These are phyloP conservation scores for Balaenoptera acutorostrata DNA, from an alignment of 2,113 vertebrate species.

Conservation along the genomic window DNA sequence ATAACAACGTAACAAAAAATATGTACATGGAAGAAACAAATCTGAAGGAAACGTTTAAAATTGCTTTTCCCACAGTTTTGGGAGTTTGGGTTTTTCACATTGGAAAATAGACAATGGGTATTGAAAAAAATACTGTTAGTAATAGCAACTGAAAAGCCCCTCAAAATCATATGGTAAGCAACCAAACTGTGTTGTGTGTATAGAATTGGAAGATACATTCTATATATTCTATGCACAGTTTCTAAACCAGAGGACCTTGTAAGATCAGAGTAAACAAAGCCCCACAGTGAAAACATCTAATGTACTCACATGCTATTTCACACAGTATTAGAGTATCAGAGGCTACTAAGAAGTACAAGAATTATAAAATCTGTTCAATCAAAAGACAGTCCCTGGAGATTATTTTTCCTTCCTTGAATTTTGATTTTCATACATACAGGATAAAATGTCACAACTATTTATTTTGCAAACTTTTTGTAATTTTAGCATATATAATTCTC, in stretches of 20 bases:
- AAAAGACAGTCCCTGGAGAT: not conserved
- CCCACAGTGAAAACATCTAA: not conserved
- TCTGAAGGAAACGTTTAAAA: conserved; percentile 2
- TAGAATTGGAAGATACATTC: too few relatives aligned
- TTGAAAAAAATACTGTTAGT: not conserved
- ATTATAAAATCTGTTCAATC: not conserved
- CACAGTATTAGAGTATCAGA: too few relatives aligned
- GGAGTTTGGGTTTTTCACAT: not conserved
- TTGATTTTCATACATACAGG: not conserved
- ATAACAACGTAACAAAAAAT: conserved; percentile 56
- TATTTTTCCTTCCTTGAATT: not conserved
- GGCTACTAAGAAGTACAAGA: not conserved
- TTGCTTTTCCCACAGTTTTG: conserved; percentile 20
- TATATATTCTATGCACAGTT: not conserved
- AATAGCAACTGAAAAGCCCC: not conserved
- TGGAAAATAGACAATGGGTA: not conserved
- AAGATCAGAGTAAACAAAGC: not conserved
- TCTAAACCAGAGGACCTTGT: not conserved
- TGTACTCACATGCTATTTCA: not conserved
- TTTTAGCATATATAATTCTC: not conserved
- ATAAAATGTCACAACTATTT: not conserved
- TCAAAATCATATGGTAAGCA: not conserved
- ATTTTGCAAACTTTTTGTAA: not conserved
- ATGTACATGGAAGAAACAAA: conserved; percentile 20
- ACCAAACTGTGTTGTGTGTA: rapidly evolving